These are phyloP conservation scores for Uloborus plumipes DNA, from an alignment of 2,888 invertebrate species.

Conservation along the genomic window DNA sequence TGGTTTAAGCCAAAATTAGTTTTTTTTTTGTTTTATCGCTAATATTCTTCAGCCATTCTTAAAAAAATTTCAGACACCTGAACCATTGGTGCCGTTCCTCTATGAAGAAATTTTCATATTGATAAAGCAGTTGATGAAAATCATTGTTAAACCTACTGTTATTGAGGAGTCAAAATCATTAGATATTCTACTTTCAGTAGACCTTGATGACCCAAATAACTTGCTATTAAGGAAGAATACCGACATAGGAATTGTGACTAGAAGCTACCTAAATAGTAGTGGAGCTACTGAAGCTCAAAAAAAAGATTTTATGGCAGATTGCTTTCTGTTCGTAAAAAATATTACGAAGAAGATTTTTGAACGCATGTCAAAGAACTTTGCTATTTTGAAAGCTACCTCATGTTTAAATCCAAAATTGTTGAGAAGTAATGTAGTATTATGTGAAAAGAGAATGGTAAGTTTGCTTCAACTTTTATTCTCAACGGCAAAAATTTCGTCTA, in stretches of 20 bases:
- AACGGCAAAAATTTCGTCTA: not conserved
- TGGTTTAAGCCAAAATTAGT: constrained; percentile 4
- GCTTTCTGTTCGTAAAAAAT: not conserved
- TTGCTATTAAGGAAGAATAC: not conserved
- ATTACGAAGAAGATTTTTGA: not conserved
- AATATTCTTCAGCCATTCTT: constrained; percentile 4
- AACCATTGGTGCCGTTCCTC: not conserved
- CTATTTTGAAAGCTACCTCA: not conserved
- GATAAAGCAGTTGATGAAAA: not conserved
- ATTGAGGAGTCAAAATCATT: not conserved
- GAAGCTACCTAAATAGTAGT: not conserved
- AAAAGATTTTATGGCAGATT: not conserved
- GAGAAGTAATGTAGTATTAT: not conserved
- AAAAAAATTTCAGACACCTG: not conserved
- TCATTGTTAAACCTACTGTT: not conserved
- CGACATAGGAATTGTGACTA: not conserved
- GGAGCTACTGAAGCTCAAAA: not conserved
- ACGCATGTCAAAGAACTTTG: not conserved
- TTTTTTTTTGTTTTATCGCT: constrained; percentile 3
- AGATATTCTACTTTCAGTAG: not conserved
- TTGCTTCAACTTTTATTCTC: not conserved
- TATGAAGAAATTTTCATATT: too few relatives aligned
- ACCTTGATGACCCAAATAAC: not conserved
- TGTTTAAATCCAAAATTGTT: not conserved
- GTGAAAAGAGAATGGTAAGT: not conserved